Conservation (phyloP, 2,888 invertebrate species). For the Amphipyra berbera region DNA sequence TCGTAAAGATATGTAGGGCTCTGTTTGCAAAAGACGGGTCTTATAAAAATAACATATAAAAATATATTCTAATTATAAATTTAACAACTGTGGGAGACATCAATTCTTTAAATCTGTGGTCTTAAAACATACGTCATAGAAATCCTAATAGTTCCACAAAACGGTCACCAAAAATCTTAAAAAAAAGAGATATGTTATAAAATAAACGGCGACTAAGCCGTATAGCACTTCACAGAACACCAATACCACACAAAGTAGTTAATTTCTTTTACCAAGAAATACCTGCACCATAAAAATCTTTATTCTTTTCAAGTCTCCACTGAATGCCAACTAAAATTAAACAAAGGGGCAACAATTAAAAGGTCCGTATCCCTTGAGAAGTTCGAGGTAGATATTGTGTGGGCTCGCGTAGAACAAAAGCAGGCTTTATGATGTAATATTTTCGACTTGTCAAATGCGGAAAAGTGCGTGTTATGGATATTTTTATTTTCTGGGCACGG, state of each 20-base stretch:
- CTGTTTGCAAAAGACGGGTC: too few relatives aligned
- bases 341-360: slow-evolving; percentile 43
- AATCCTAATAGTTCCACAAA: not conserved
- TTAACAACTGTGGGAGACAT: too few relatives aligned
- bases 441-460: not conserved
- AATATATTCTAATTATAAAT: too few relatives aligned
- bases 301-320: slow-evolving; percentile 20
- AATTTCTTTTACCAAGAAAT: slow-evolving; percentile 26
- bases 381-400: slow-evolving; percentile 12
- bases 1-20: too few relatives aligned
- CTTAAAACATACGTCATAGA: too few relatives aligned
- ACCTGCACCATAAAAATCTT: slow-evolving; percentile 35
- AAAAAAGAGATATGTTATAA: not conserved
- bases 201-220: slow-evolving; percentile 3
- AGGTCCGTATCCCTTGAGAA: slow-evolving; percentile 1
- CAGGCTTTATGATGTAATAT: slow-evolving; percentile 1
- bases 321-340: slow-evolving; percentile 21
- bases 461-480: too few relatives aligned
- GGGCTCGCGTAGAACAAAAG: slow-evolving; percentile 13
- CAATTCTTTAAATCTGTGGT: too few relatives aligned
- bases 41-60: too few relatives aligned
- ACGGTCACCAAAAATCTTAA: not conserved
- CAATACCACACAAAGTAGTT: slow-evolving; percentile 14
- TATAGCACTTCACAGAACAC: slow-evolving; percentile 20
- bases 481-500: too few relatives aligned